Evolutionary conservation across 2,797 vertebrate species (phyloP).

Genomic region (Mormyrops attenuatus): DNA sequence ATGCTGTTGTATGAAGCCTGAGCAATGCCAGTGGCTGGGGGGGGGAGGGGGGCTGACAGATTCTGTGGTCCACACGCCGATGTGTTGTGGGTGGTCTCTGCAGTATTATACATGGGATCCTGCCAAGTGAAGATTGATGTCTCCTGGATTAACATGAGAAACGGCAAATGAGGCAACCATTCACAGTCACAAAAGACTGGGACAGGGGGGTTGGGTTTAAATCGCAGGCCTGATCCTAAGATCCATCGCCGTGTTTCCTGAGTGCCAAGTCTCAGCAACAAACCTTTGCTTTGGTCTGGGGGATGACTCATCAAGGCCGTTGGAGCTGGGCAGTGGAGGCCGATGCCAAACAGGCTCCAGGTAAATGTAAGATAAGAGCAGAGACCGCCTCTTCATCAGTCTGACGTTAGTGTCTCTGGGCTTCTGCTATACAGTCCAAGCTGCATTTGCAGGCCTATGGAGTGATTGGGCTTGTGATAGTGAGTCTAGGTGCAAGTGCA

Average conservation of each 20-base stretch:
- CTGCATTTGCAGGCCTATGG: not conserved
- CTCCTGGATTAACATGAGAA: conserved; percentile 18
- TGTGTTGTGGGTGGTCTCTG: conserved; percentile 22
- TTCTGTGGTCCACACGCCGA: not conserved
- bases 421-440: not conserved
- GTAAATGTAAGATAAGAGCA: not conserved
- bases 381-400: not conserved
- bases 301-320: not conserved
- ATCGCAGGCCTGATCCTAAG: not conserved
- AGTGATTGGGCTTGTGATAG: not conserved
- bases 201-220: not conserved
- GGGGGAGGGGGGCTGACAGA: not conserved
- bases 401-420: not conserved
- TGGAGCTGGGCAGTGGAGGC: not conserved
- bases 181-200: conserved; percentile 3
- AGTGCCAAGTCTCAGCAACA: not conserved
- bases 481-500: not conserved
- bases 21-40: not conserved
- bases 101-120: conserved; percentile 15
- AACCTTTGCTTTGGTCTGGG: not conserved
- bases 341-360: not conserved
- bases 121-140: conserved; percentile 29
- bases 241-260: not conserved
- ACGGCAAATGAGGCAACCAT: conserved; percentile 21
- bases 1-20: not conserved